phyloP scores from a whole-genome alignment of 2,888 invertebrate genomes.

The Lottia gigantea region DNA sequence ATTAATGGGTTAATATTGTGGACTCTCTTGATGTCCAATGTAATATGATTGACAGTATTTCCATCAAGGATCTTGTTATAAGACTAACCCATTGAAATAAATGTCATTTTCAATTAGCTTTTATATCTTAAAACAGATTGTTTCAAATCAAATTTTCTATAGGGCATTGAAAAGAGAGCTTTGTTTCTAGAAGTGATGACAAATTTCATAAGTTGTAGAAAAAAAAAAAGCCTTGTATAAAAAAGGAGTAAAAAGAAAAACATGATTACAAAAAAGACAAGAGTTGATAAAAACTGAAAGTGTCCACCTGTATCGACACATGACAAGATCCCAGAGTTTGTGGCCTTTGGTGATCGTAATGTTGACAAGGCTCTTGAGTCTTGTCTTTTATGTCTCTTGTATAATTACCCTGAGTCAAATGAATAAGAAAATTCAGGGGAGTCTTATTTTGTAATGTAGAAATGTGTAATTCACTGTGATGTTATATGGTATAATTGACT shows the following conservation, averaged over 20 bases:
- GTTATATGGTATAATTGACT: no score
- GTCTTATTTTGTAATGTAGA: not conserved
- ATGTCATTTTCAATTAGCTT: not conserved
- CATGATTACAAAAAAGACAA: no score
- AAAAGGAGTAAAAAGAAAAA: no score
- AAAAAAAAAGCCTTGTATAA: not conserved
- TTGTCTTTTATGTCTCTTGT: conserved; percentile 1
- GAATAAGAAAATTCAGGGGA: not conserved
- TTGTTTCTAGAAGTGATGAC: not conserved
- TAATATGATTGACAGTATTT: not conserved
- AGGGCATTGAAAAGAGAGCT: no score
- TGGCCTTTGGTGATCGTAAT: conserved; percentile 9
- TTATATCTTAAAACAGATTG: conserved; percentile 3
- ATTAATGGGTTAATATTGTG: conserved; percentile 6
- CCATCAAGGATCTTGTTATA: not conserved
- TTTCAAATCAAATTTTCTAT: not conserved
- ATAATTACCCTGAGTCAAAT: not conserved
- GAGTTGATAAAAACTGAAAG: not conserved
- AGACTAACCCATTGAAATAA: not conserved
- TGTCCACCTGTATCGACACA: conserved; percentile 10
- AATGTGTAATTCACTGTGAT: no score
- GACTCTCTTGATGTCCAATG: not conserved
- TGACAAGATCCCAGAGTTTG: conserved; percentile 8
- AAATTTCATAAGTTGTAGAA: not conserved
- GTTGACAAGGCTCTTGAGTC: conserved; percentile 3